Conservation (phyloP, 2,888 invertebrate species). For the Schizotus pectinicornis region DNA sequence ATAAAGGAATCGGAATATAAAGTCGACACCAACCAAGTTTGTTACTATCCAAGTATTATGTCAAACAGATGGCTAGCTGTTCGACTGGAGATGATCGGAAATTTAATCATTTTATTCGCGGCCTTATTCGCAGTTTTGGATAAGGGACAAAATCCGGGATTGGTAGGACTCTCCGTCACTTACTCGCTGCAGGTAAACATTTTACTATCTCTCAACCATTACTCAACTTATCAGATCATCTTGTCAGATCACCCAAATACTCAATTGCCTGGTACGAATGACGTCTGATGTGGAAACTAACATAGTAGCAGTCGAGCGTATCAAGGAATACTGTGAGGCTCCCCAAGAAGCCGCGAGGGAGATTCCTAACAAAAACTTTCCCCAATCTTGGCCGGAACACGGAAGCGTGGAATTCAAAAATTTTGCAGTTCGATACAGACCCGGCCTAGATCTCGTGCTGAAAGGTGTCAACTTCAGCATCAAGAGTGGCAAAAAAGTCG, state of each 20-base stretch:
- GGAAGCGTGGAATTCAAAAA: constrained; percentile 83
- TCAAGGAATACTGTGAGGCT: constrained; percentile 93
- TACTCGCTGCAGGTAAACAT: constrained; percentile 79
- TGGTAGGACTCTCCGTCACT: constrained; percentile 88
- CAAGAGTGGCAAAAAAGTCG: constrained; percentile 85
- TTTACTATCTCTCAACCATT: neutral
- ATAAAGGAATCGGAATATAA: constrained; percentile 85
- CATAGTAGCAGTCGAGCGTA: constrained; percentile 95
- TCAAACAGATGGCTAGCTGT: constrained; percentile 96
- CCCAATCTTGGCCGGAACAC: constrained; percentile 80
- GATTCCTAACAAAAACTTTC: constrained; percentile 63
- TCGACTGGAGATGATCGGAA: constrained; percentile 95
- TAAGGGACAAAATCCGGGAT: constrained; percentile 74
- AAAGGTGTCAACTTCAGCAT: constrained; percentile 80
- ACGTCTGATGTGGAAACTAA: constrained; percentile 97
- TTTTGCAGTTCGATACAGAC: constrained; percentile 85
- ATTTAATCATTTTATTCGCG: constrained; percentile 92
- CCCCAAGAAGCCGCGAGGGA: constrained; percentile 85
- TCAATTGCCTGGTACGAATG: constrained; percentile 97
- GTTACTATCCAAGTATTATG: constrained; percentile 91
- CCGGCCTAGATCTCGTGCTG: constrained; percentile 85
- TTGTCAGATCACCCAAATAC: constrained; percentile 85
- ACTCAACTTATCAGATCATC: neutral
- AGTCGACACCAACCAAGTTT: constrained; percentile 92
- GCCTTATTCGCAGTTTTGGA: constrained; percentile 90